Conservation (phyloP, 2,113 vertebrate species). For the Prionailurus viverrinus region DNA sequence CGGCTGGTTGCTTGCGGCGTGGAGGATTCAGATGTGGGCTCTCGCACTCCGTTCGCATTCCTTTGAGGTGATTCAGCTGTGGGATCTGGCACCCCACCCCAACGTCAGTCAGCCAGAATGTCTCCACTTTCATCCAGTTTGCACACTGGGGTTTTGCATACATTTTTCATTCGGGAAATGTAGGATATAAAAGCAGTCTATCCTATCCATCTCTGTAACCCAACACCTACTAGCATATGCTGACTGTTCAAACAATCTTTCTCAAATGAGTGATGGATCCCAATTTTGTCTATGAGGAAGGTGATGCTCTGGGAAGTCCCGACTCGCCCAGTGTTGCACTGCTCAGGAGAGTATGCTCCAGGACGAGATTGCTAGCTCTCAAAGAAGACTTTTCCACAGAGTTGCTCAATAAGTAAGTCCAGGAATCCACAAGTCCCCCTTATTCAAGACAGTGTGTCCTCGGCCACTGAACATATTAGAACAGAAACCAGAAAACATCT, state of each 20-base stretch:
- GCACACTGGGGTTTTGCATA: neutral
- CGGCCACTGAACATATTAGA: neutral
- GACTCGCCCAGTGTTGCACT: neutral
- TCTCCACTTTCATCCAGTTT: neutral
- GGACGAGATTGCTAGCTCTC: neutral
- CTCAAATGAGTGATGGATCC: neutral
- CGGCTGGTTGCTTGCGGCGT: accelerated
- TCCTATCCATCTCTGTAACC: neutral
- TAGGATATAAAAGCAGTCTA: neutral
- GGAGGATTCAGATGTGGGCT: neutral
- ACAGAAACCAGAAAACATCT: neutral
- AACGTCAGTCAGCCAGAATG: neutral
- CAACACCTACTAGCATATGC: neutral
- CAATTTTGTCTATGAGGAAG: neutral
- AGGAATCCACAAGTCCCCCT: neutral
- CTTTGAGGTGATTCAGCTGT: neutral
- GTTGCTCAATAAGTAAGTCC: neutral
- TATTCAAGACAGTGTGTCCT: neutral
- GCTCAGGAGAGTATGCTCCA: neutral
- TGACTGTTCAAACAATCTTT: neutral
- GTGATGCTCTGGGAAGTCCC: neutral
- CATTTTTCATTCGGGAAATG: neutral
- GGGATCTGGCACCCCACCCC: neutral
- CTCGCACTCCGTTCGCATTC: neutral
- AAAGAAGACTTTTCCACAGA: neutral